Base-by-base conservation (phyloP, 1,140 invertebrate genomes). In the Epicauta chinensis region DNA sequence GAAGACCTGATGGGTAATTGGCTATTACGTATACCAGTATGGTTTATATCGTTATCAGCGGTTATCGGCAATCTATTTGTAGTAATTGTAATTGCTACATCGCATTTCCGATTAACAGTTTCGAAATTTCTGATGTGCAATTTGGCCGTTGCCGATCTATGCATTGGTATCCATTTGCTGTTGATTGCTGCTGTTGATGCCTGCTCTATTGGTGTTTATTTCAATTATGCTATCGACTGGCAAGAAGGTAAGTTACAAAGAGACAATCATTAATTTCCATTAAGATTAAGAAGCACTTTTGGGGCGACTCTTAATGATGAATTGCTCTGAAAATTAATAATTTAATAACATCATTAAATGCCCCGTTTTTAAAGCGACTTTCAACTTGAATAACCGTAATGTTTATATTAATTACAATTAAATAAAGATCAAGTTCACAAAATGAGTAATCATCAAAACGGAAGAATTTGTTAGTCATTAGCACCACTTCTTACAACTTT, bases 1-100 rank as follows among this genome's bases (percentile, higher is more conserved):
- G 91, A 93, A 70, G 91, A 94, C 64, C 82, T 95, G 3, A 89
- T 95, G 85, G 91, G 89, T n/a, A 89, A 86, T 69, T 76, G 81
- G 58, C 84, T 73, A 70, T 75, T 93, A 0, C 77, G 90, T 3
- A 78, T 83, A 23, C 78, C 84, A 32, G 89, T 93, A 11, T 94
- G 91, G 91, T 71, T 90, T 50, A 81, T 83, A 39, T 75, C 81
- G 7, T 61, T 77, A 2, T 74, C 79, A 4, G 81, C 81, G 1
- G 73, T 91, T 0, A 79, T 89, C 7, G 90, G 90, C 29, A 95
- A 95, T 71, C 69, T 88, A 1, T 82, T 86, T 1, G 92, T 95
- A 0, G 77, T 93, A 6, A 68, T 89, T 0, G 87, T 91, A 0
- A 78, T 91, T 2, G 73, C 87, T 17, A 77, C 77, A 9, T 66